These are phyloP conservation scores for Glaucidium brasilianum DNA, from an alignment of 2,113 vertebrate species.

Conservation along the genomic window DNA sequence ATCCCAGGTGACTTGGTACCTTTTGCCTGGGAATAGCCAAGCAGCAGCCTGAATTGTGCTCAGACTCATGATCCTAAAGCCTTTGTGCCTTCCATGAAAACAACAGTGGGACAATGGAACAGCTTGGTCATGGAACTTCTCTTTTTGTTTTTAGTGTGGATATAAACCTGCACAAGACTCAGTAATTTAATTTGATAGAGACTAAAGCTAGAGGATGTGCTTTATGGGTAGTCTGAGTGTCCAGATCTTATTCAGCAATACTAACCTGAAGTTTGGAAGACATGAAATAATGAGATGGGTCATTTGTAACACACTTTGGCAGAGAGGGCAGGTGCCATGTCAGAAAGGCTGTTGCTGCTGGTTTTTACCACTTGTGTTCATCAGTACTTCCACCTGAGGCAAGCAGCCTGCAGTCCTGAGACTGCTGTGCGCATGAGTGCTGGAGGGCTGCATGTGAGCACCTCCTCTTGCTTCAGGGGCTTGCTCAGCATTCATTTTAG, in stretches of 20 bases:
- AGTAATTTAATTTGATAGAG: background rate
- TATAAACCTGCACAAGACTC: background rate
- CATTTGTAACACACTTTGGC: background rate
- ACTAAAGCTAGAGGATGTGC: background rate
- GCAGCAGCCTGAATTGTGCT: background rate
- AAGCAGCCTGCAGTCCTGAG: background rate
- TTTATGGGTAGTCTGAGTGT: background rate
- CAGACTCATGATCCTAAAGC: rapidly evolving
- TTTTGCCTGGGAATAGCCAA: background rate
- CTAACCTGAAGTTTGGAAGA: background rate
- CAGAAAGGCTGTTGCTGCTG: background rate
- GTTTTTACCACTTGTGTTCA: background rate
- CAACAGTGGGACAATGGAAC: background rate
- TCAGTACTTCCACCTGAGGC: background rate
- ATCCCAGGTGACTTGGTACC: background rate
- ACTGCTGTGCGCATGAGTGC: rapidly evolving
- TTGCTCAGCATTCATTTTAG: background rate
- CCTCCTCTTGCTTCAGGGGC: background rate
- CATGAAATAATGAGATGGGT: background rate
- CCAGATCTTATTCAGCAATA: background rate
- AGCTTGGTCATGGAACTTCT: background rate
- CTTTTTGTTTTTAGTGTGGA: background rate
- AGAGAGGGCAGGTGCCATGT: background rate
- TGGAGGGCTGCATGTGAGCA: rapidly evolving
- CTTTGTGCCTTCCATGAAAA: background rate